Percentiles rank a stretch among this genome's conserved stretches.
phyloP scores from a whole-genome alignment of 2,888 invertebrate genomes.

The Napeogenes sylphis region DNA sequence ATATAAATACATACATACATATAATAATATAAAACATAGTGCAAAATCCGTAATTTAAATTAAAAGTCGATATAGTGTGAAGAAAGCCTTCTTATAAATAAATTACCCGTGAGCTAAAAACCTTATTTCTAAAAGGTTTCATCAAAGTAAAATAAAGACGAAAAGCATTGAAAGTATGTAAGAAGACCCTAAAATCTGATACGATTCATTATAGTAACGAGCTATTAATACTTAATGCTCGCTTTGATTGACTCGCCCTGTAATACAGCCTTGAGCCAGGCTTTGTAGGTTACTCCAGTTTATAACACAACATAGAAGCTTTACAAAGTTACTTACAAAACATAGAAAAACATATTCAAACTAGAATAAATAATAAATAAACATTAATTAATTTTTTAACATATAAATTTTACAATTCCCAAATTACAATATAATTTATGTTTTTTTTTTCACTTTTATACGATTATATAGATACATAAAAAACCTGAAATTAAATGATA shows the following conservation, averaged over 20 bases:
- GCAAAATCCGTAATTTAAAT: too few species aligned
- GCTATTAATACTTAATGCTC: constrained; percentile 72
- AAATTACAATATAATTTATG: constrained; percentile 17
- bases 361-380: too few species aligned
- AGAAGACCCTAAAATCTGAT: constrained; percentile 71
- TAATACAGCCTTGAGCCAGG: constrained; percentile 52
- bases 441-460: constrained; percentile 20
- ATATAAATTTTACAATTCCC: too few species aligned
- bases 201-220: constrained; percentile 78
- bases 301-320: constrained; percentile 11
- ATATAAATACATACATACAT: too few species aligned
- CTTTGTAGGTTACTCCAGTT: constrained; percentile 43
- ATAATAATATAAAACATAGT: too few species aligned
- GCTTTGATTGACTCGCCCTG: constrained; percentile 72
- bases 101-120: constrained; percentile 36
- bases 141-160: constrained; percentile 49
- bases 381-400: too few species aligned
- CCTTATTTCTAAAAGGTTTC: constrained; percentile 51
- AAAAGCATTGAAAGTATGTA: constrained; percentile 55
- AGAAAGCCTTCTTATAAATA: neutral
- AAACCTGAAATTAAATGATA: constrained; percentile 10
- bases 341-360: too few species aligned
- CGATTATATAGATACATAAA: constrained; percentile 22
- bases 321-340: constrained; percentile 9
- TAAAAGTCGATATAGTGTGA: neutral